Conservation (phyloP, 1,140 invertebrate genomes). For the Drosophila nasuta region DNA sequence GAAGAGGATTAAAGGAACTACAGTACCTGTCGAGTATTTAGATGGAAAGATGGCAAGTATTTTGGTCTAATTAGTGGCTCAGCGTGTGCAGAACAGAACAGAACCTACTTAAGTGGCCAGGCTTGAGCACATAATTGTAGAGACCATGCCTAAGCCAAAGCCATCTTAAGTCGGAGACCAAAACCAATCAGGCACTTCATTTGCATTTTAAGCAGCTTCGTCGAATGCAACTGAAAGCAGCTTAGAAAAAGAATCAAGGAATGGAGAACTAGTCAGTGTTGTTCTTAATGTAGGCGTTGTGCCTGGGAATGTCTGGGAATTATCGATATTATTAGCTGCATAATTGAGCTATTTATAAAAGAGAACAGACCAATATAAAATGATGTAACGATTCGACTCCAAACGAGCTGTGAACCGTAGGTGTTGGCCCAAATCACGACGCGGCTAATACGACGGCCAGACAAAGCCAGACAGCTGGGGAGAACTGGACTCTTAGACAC, state of each 20-base stretch:
- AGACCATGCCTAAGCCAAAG: conserved; percentile 21
- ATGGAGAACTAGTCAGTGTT: not conserved
- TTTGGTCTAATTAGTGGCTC: conserved; percentile 68
- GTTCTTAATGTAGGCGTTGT: conserved; percentile 51
- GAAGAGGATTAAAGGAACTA: conserved; percentile 54
- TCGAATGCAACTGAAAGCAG: conserved; percentile 56
- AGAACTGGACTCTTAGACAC: conserved; percentile 45
- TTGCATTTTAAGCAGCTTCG: conserved; percentile 69
- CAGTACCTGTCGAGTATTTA: conserved; percentile 2
- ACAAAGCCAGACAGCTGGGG: conserved; percentile 29
- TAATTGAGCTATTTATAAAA: conserved; percentile 79
- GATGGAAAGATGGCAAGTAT: conserved; percentile 35
- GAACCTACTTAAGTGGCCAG: conserved; percentile 59
- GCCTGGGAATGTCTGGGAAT: conserved; percentile 49
- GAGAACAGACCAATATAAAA: conserved; percentile 22
- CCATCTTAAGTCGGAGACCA: conserved; percentile 45
- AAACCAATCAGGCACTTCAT: conserved; percentile 79
- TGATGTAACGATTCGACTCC: conserved; percentile 30
- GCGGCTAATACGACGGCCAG: conserved; percentile 27
- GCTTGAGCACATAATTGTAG: conserved; percentile 62
- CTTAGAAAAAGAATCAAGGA: conserved; percentile 37
- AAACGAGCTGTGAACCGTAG: conserved; percentile 79
- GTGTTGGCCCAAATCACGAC: conserved; percentile 63
- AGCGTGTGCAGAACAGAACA: conserved; percentile 26
- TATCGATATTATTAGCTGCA: conserved; percentile 75